A percentile compares a stretch with the other conserved stretches of the same genome.
These are phyloP conservation scores for Ctena decussata DNA, from an alignment of 2,888 invertebrate species.

Conservation along the genomic window DNA sequence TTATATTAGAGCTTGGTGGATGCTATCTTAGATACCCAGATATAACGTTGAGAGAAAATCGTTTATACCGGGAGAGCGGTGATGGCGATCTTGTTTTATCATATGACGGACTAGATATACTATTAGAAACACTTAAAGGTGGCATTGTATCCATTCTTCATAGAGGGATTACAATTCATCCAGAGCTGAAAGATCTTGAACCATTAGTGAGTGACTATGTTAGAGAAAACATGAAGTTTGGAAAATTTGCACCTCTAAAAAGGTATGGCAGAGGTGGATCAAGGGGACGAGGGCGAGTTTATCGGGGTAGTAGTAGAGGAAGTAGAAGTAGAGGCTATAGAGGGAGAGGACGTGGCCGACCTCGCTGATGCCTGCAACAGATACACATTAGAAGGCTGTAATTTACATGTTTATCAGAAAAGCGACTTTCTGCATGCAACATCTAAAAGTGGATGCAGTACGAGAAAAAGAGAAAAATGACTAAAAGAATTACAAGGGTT, in stretches of 20 bases:
- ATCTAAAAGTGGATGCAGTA: too few relatives aligned
- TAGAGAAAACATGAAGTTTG: neutral
- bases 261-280: neutral
- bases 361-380: too few relatives aligned
- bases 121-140: constrained; percentile 26
- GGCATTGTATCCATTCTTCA: constrained; percentile 34
- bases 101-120: neutral
- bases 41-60: constrained; percentile 2
- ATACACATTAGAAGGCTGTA: too few relatives aligned
- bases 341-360: too few relatives aligned
- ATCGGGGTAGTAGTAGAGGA: neutral
- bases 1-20: constrained; percentile 36
- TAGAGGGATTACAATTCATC: constrained; percentile 41
- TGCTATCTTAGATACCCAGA: constrained; percentile 44
- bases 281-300: neutral
- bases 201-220: constrained; percentile 33
- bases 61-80: constrained; percentile 18
- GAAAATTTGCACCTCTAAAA: neutral
- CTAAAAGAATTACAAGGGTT: too few relatives aligned
- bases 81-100: constrained; percentile 41
- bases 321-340: neutral
- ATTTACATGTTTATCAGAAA: too few relatives aligned
- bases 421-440: too few relatives aligned
- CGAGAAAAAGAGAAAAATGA: too few relatives aligned
- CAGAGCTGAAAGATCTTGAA: constrained; percentile 31